Percentiles rank a stretch among this genome's conserved stretches.
Conservation (phyloP, 2,888 invertebrate species). For the Xanthia togata region DNA sequence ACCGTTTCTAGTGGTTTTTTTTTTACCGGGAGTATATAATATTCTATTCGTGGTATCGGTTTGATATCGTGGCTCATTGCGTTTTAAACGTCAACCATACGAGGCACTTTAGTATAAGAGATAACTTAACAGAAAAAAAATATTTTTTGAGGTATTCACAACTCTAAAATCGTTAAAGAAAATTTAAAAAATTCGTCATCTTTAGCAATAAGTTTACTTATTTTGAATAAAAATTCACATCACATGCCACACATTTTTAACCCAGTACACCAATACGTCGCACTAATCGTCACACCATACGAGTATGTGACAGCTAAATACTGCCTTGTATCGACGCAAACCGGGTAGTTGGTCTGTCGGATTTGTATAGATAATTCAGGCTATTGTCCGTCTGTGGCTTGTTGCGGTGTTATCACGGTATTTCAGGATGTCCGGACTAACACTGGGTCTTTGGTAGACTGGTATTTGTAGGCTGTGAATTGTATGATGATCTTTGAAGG, state of each 20-base stretch:
- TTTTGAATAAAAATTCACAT: neutral
- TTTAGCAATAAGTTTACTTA: neutral
- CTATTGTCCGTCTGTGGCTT: slow-evolving; percentile 71
- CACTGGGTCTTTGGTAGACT: slow-evolving; percentile 27
- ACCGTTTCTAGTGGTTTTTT: neutral
- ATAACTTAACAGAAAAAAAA: neutral
- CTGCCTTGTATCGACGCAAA: slow-evolving; percentile 33
- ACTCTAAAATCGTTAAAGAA: neutral
- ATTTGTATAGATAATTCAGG: slow-evolving; percentile 75
- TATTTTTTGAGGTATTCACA: neutral
- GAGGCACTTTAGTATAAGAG: neutral
- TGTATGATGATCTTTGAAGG: slow-evolving; percentile 4
- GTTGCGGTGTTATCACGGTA: slow-evolving; percentile 62
- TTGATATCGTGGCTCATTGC: no score
- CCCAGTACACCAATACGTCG: slow-evolving; percentile 10
- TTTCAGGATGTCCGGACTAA: slow-evolving; percentile 44
- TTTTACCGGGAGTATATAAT: neutral
- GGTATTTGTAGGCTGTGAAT: slow-evolving; percentile 26
- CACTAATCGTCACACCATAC: slow-evolving; percentile 17
- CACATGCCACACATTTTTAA: neutral
- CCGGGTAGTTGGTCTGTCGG: slow-evolving; percentile 63
- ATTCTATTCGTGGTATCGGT: neutral
- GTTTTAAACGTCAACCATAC: neutral
- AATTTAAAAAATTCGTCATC: neutral
- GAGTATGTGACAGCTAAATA: slow-evolving; percentile 37